Evolutionary conservation across 2,888 invertebrate species (phyloP), one percentile per base, ranked within the genome.

Genomic region (Syritta pipiens): DNA sequence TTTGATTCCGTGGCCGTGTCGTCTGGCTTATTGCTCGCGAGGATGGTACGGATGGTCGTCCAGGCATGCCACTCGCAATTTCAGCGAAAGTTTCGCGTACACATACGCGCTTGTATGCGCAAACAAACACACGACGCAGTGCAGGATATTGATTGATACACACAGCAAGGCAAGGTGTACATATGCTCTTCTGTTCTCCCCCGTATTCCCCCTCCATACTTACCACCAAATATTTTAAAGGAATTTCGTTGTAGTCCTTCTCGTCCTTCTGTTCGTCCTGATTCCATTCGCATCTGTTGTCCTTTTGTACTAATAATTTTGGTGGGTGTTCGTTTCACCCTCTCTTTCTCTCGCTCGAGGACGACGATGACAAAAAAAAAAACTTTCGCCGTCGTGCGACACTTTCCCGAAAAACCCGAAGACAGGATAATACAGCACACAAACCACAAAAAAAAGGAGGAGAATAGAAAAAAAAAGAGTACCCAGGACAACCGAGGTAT

Each of bases 341-440:
- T 48, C 62, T 44, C 28, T 28, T 10, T 32, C n/a, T 1, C 4
- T 17, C 37, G 17, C 37, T 17, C 7, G 37, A 2, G n/a, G 14
- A n/a, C 28, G 28, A 28, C n/a, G 28, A 7, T 28, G 28, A 62
- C 26, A 12, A 32, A 26, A 22, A 57, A 48, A 46, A 55, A 65
- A 72, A 77, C 60, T 67, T 72, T 72, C 55, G 60, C 65, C 72
- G 76, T 69, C 69, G 77, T 77, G 53, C 72, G 77, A 77, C 72
- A 77, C 77, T 77, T 77, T 74, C 74, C 79, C 79, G 79, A 79
- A 79, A 71, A 74, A 62, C 67, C 67, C 79, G 60, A 79, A 79
- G 79, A 79, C 67, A 79, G 67, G 57, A 74, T 74, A 68, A 74
- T 57, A 62, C 74, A 28, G 20, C 48, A 55, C 60, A 49, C 51